Evolutionary conservation across 2,888 invertebrate genomes (phyloP), one percentile per base, ranked within the genome.

Genomic region (Malthinus flaveolus): DNA sequence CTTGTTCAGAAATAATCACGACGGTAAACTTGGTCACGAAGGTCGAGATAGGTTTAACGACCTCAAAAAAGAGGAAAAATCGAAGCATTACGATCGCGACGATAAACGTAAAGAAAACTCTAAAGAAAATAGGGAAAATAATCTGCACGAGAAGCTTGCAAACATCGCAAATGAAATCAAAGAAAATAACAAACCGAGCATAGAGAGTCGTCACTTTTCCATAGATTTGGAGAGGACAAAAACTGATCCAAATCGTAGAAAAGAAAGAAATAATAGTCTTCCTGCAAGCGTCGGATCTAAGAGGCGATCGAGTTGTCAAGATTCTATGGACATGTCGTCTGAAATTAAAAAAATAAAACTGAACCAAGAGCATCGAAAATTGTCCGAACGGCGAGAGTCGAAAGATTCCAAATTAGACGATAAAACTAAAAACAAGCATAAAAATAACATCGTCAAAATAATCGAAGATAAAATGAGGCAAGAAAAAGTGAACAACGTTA

Each of bases 291-390:
- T 88, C 32, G 85, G 87, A 0, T 80, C 83, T 55, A 93, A 93
- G 77, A 82, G 93, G 49, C 83, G 92, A 59, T 84, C 90, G 71
- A 91, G 91, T 63, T 89, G 89, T 1, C 91, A 92, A 73, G 92
- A 92, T 57, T 84, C 83, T 69, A 67, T 81, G 49, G 84, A 85
- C 65, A 79, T 79, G 50, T 73, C 82, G 1, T 79, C 81, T 50
- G 87, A 89, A 59, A 73, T 81, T 1, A 90, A 90, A 69, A 85
- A 86, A 63, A 80, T 82, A 65, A 88, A 85, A 76, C 80, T 82
- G 55, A 83, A 80, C 34, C 73, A 77, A 8, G 82, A 83, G 35
- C 73, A 77, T 15, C 79, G 81, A 61, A 78, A 78, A 61, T 67
- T 79, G 46, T 72, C 78, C 2, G 87, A 87, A 73, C 80, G 90